Conservation (phyloP, 64 coral and sea anemone genomes). For the Pachyseris speciosa region DNA sequence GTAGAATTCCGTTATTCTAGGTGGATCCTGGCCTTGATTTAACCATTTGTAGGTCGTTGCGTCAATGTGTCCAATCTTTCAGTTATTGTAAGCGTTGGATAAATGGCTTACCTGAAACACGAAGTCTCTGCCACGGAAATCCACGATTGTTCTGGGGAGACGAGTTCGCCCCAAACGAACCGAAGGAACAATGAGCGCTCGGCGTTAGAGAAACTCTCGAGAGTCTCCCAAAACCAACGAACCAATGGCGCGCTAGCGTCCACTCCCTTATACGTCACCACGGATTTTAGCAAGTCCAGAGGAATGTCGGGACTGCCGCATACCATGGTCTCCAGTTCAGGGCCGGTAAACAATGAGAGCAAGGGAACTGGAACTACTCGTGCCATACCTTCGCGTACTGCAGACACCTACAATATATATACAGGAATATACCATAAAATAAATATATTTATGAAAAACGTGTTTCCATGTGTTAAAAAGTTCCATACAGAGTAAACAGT, state of each 20-base stretch:
- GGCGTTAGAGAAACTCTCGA: slow-evolving; percentile 96
- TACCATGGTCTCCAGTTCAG: slow-evolving; percentile 96
- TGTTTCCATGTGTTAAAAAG: no score
- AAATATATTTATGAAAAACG: no score
- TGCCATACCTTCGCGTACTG: slow-evolving; percentile 97
- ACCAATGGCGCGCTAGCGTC: slow-evolving; percentile 84
- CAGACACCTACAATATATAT: slow-evolving; percentile 71
- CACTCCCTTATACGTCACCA: slow-evolving; percentile 96
- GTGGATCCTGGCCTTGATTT: no score
- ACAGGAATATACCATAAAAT: no score
- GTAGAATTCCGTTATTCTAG: no score
- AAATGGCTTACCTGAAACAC: slow-evolving; percentile 87
- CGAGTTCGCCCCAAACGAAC: slow-evolving; percentile 98
- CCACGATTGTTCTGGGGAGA: slow-evolving; percentile 96
- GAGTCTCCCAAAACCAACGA: slow-evolving; percentile 98
- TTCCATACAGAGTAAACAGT: no score
- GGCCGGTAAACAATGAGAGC: slow-evolving; percentile 93
- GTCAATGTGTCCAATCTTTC: neutral
- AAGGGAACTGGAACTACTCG: slow-evolving; percentile 93
- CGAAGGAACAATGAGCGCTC: slow-evolving; percentile 96
- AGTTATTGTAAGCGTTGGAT: neutral
- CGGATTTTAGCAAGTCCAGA: slow-evolving; percentile 92
- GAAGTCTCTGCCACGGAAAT: slow-evolving; percentile 97
- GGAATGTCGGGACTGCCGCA: slow-evolving; percentile 99
- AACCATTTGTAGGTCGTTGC: neutral